Conservation (phyloP, 1,140 invertebrate genomes). For the Heliconius melpomene region DNA sequence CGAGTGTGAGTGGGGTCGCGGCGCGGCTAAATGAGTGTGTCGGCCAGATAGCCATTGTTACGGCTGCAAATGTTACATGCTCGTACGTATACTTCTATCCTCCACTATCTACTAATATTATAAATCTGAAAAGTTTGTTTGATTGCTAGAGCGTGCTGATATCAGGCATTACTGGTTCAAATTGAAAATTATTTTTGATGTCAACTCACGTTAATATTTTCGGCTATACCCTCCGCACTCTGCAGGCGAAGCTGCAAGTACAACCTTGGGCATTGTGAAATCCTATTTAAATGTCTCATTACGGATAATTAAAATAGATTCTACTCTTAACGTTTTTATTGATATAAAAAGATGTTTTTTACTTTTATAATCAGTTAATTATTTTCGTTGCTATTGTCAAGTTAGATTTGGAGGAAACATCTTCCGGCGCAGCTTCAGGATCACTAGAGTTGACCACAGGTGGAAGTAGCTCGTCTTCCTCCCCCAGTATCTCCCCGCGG, state of each 20-base stretch:
- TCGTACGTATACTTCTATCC: not conserved
- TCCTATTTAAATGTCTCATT: too few species aligned
- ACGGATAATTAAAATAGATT: not conserved
- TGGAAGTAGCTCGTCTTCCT: conserved; percentile 36
- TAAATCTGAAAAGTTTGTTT: too few species aligned
- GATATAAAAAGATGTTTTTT: not conserved
- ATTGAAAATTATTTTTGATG: too few species aligned
- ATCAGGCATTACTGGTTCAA: too few species aligned
- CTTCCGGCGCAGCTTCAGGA: conserved; percentile 13
- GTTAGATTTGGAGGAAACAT: not conserved
- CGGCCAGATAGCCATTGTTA: not conserved
- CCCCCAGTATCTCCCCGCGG: conserved; percentile 15
- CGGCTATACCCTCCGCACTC: too few species aligned
- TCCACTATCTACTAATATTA: not conserved
- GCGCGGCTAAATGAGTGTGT: conserved; percentile 6
- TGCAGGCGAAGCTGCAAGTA: too few species aligned
- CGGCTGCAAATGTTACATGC: not conserved
- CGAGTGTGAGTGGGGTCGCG: not conserved
- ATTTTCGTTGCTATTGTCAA: not conserved
- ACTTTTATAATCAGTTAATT: not conserved
- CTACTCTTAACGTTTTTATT: not conserved
- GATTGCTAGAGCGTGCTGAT: too few species aligned
- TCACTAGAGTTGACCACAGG: conserved; percentile 23
- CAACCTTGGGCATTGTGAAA: too few species aligned
- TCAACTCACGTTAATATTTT: too few species aligned